Evolutionary conservation across 2,797 vertebrate species (phyloP).

Genomic region (Hylomyscus alleni): DNA sequence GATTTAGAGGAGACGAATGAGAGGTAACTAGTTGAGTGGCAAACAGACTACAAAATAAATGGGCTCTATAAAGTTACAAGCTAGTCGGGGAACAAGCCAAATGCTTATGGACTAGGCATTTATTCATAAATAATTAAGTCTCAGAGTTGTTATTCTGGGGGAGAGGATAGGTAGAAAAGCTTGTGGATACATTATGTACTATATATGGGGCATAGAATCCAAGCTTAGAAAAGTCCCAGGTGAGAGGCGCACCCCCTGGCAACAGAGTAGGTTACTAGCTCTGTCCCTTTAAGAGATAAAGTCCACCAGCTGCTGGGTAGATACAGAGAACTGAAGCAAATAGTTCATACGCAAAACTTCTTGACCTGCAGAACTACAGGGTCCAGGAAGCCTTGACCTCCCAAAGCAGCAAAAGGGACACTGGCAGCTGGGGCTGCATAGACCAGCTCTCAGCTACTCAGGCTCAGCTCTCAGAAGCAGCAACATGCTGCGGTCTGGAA

Average conservation of each 20-base stretch:
- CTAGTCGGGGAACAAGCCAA: neutral
- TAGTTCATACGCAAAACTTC: neutral
- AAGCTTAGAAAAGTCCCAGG: neutral
- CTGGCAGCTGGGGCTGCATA: neutral
- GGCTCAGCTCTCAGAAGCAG: neutral
- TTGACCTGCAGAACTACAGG: neutral
- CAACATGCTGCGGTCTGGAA: too few relatives aligned
- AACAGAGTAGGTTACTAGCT: neutral
- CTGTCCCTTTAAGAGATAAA: neutral
- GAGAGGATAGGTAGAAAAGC: neutral
- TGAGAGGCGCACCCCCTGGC: neutral
- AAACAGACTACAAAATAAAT: neutral
- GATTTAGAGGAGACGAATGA: neutral
- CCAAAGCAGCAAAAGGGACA: neutral
- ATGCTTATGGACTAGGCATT: neutral
- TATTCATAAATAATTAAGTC: neutral
- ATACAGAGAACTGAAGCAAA: neutral
- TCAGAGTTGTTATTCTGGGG: neutral
- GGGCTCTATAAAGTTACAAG: neutral
- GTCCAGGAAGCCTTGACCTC: neutral
- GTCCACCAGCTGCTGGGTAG: neutral
- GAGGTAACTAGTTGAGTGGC: neutral
- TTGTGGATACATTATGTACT: neutral
- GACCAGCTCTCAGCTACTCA: neutral
- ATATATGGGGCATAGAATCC: neutral